Percentiles rank a stretch among this genome's conserved stretches.
phyloP scores from a whole-genome alignment of 2,888 invertebrate species.

The Mesochorus sp. region DNA sequence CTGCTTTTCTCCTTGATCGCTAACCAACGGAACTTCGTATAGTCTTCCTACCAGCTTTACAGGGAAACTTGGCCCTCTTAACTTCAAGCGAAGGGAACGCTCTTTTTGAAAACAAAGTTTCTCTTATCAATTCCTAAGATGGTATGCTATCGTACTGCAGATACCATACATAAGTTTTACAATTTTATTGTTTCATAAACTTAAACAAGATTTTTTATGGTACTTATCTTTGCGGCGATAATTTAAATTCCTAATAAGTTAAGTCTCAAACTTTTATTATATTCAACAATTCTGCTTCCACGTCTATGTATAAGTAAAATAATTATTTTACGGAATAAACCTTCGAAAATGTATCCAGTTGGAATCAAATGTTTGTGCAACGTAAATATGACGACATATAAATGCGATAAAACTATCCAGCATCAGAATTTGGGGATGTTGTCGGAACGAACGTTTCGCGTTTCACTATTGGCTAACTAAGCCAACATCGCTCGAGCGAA shows the following conservation, averaged over 20 bases:
- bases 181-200: not conserved
- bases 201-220: no score
- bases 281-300: no score
- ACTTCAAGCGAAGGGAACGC: slow-evolving; percentile 46
- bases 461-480: slow-evolving; percentile 61
- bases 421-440: slow-evolving; percentile 12
- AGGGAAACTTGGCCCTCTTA: slow-evolving; percentile 32
- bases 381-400: no score
- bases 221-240: no score
- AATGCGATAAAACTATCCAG: not conserved
- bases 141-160: slow-evolving; percentile 4
- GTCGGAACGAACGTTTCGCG: not conserved
- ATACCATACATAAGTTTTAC: not conserved
- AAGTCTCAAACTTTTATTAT: no score
- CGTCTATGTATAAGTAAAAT: no score
- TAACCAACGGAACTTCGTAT: slow-evolving; percentile 26
- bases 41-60: slow-evolving; percentile 45
- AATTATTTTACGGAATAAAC: not conserved
- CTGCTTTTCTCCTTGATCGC: slow-evolving; percentile 21
- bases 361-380: no score
- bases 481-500: slow-evolving; percentile 68
- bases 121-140: slow-evolving; percentile 44
- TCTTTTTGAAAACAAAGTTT: slow-evolving; percentile 71
- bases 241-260: no score
- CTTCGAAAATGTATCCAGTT: not conserved